Percentiles rank a stretch among this genome's conserved stretches.
These are phyloP conservation scores for Ostrea denselamellosa DNA, from an alignment of 1,140 invertebrate species.

Conservation along the genomic window DNA sequence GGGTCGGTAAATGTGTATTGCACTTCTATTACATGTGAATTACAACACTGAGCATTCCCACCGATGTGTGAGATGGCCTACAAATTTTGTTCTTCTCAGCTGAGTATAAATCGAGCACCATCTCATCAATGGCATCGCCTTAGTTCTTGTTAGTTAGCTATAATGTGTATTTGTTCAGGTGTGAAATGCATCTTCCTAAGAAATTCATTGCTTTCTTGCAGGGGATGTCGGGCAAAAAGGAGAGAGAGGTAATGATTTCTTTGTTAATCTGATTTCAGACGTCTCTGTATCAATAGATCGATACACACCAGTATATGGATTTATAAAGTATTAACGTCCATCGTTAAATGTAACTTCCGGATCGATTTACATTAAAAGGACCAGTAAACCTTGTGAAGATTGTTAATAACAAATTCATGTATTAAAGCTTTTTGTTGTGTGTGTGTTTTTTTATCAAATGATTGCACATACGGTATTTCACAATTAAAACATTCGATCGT, in stretches of 20 bases:
- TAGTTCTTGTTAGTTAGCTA: neutral
- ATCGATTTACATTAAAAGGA: conserved; percentile 21
- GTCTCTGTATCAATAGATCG: neutral
- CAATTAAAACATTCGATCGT: neutral
- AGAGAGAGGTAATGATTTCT: neutral
- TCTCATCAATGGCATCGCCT: neutral
- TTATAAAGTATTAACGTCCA: conserved; percentile 14
- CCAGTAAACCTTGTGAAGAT: neutral
- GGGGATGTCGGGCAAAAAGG: neutral
- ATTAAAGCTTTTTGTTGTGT: neutral
- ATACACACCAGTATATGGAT: neutral
- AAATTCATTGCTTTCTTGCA: conserved; percentile 29
- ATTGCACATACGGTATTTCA: neutral
- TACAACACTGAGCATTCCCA: too few relatives aligned
- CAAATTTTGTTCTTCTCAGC: too few relatives aligned
- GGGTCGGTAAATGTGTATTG: too few relatives aligned
- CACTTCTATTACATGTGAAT: too few relatives aligned
- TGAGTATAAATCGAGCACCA: neutral
- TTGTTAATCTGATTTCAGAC: neutral
- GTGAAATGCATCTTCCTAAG: neutral
- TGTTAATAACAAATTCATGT: neutral
- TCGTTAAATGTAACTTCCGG: neutral
- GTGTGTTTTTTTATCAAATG: neutral
- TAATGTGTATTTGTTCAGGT: conserved; percentile 23
- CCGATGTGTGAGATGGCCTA: too few relatives aligned